Evolutionary conservation across 2,888 invertebrate species (phyloP).

Genomic region (Cybosia mesomella): DNA sequence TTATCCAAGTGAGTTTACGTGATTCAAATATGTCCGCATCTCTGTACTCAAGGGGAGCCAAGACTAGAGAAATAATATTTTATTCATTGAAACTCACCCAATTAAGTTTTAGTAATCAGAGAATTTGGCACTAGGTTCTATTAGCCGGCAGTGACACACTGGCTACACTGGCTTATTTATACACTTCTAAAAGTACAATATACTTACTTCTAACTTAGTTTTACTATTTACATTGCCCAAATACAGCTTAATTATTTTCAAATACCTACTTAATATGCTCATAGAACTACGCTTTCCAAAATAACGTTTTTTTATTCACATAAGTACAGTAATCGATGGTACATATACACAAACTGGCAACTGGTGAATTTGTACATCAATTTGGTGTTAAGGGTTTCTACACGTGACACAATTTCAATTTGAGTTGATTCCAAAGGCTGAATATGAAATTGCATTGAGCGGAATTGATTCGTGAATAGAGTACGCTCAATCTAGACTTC

Average conservation of each 20-base stretch:
- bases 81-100: not conserved
- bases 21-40: not conserved
- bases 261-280: too few species aligned
- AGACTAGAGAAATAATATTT: too few species aligned
- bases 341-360: not conserved
- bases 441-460: too few species aligned
- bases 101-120: not conserved
- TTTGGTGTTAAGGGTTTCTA: not conserved
- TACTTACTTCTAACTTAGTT: conserved; percentile 1
- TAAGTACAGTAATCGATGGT: too few species aligned
- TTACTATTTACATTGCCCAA: conserved; percentile 34
- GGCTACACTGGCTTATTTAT: conserved; percentile 3
- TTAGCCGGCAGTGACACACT: not conserved
- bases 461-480: too few species aligned
- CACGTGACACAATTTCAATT: not conserved
- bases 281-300: not conserved
- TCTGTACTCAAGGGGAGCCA: not conserved
- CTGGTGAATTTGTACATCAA: not conserved
- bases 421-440: too few species aligned
- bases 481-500: too few species aligned
- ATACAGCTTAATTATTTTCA: not conserved
- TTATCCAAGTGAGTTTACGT: not conserved
- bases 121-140: not conserved
- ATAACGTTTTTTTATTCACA: not conserved
- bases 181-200: conserved; percentile 20